These are phyloP conservation scores for Plectrocnemia conspersa DNA, from an alignment of 1,140 invertebrate genomes.

Conservation along the genomic window DNA sequence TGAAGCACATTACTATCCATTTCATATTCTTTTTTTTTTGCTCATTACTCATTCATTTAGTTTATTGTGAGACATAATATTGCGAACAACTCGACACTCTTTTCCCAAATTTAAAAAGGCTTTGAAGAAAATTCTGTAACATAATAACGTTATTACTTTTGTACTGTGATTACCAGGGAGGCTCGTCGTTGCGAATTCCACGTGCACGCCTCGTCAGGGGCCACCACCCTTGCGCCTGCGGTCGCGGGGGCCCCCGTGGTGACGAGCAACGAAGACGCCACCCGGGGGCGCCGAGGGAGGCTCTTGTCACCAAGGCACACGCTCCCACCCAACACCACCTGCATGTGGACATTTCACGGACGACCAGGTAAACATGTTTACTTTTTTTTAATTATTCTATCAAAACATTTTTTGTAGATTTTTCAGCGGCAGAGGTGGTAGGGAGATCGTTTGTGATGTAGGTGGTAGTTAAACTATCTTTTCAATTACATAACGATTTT, in stretches of 20 bases:
- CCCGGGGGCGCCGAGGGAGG: conserved; percentile 55
- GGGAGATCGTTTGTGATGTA: no score
- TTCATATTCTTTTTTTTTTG: no score
- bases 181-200: conserved; percentile 63
- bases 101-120: no score
- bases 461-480: no score
- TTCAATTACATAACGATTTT: no score
- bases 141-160: neutral
- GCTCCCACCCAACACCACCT: conserved; percentile 77
- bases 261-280: conserved; percentile 38
- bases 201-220: conserved; percentile 60
- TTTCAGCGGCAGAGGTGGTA: no score
- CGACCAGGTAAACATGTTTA: conserved; percentile 55
- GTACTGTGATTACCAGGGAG: conserved; percentile 37
- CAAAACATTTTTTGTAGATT: no score
- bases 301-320: conserved; percentile 77
- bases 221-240: conserved; percentile 8
- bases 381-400: no score
- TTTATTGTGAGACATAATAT: no score
- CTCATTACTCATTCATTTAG: no score
- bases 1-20: no score
- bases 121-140: neutral
- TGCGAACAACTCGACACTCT: no score
- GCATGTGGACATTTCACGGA: conserved; percentile 78
- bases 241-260: conserved; percentile 18